Base-by-base conservation (phyloP, 2,797 vertebrate genomes). In the Onychomys arenicola region DNA sequence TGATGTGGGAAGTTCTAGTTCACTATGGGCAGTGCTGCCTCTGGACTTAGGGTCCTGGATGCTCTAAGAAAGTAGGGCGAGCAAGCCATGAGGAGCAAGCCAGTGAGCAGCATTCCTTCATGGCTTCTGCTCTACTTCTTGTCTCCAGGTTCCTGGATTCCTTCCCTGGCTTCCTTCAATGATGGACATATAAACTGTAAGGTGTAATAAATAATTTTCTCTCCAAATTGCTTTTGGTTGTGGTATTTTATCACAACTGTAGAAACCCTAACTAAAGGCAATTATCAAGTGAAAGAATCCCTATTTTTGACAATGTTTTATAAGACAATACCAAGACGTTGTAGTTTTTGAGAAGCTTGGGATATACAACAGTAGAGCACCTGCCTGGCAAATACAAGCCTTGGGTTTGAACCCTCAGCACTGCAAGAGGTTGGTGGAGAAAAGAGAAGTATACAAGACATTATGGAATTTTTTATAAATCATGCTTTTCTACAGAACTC, bases 321-420 rank as follows among this genome's bases (percentile, higher is more conserved):
- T 17, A 82, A 91, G 63, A 88, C 96, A 88, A 90, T 76, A 46
- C 29, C n/a, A 87, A 37, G 12, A 87, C 37, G 21, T 71, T 23
- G 17, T 69, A 34, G 27, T 52, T 55, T 87, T 73, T 55, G 34
- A 40, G 34, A 23, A 11, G 23, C 34, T 71, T 49, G 43, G 9
- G 25, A 63, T 63, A 83, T 19, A 43, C 13, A 6, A 25, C 7
- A 43, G 61, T 23, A 49, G 43, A n/a, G 32, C 2, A 49, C 32
- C 29, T 67, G 29, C 40, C 25, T 84, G 12, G 25, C 2, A 32
- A 12, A 21, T 8, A n/a, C 32, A 69, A 37, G 34, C 52, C 52
- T 21, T 81, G 32, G 34, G 21, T 16, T 81, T 78, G 76, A 78
- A 65, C 29, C 29, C 55, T 29, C 40, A 46, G 10, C 27, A 6